Percentiles rank a stretch among this genome's conserved stretches.
Evolutionary conservation across 2,888 invertebrate species (phyloP).

Genomic region (Phragmatobia fuliginosa): DNA sequence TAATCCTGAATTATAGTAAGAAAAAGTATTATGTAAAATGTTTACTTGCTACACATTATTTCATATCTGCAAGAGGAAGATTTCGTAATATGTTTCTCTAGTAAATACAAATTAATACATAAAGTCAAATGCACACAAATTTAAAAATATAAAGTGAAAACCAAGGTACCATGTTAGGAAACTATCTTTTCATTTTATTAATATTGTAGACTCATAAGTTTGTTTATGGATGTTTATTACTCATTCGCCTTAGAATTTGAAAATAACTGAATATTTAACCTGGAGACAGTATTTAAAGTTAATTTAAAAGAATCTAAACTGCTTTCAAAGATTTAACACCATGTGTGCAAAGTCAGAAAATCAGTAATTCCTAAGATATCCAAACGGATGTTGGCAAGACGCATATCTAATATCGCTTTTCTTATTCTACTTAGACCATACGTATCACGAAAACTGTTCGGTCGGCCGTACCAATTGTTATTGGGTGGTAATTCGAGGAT

Average conservation of each 20-base stretch:
- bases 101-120: background rate
- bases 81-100: background rate
- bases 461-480: slow-evolving; percentile 65
- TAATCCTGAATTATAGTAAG: no score
- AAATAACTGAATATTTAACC: no score
- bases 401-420: background rate
- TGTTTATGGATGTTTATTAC: background rate
- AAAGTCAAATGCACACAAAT: background rate
- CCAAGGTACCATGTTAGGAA: no score
- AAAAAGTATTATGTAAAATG: no score
- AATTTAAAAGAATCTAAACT: no score
- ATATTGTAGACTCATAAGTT: background rate
- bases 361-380: background rate
- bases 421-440: slow-evolving; percentile 21
- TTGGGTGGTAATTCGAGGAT: slow-evolving; percentile 68
- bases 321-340: no score
- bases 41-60: background rate
- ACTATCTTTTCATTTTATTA: background rate
- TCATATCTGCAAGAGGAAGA: background rate
- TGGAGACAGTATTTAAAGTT: no score
- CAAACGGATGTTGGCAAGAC: background rate
- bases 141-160: background rate
- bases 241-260: background rate
- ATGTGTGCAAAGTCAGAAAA: background rate
- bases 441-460: slow-evolving; percentile 53